Conservation (phyloP, 2,113 vertebrate species). For the Oncorhynchus clarkii region DNA sequence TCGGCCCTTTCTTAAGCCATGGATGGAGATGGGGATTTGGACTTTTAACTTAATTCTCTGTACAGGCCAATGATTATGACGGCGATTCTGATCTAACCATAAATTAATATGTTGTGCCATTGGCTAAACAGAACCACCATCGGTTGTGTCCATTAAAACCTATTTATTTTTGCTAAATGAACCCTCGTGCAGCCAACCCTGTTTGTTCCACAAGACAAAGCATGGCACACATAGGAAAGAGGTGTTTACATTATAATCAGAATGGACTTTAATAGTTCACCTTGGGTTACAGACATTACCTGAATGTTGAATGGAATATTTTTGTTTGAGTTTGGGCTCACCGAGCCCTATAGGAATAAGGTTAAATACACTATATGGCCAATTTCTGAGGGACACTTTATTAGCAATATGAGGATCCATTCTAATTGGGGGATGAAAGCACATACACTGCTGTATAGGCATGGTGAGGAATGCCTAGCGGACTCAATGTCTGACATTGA, state of each 20-base stretch:
- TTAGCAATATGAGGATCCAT: constrained; percentile 21
- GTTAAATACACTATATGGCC: constrained; percentile 35
- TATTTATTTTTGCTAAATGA: constrained; percentile 59
- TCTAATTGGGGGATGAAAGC: constrained; percentile 11
- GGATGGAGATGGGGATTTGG: too few species aligned
- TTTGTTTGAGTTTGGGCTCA: constrained; percentile 32
- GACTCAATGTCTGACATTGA: background rate
- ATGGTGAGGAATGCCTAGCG: background rate
- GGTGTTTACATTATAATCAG: constrained; percentile 59
- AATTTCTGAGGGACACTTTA: constrained; percentile 34
- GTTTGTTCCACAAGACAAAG: constrained; percentile 58
- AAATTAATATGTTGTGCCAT: background rate
- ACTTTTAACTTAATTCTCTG: too few species aligned
- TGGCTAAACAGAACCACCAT: constrained; percentile 45
- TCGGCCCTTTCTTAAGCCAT: too few species aligned
- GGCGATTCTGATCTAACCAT: too few species aligned
- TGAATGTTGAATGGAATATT: constrained; percentile 42
- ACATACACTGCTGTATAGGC: background rate
- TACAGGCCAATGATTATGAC: too few species aligned
- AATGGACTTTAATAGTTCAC: constrained; percentile 46
- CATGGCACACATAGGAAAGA: constrained; percentile 38
- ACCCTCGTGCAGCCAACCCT: constrained; percentile 40
- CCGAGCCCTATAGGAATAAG: constrained; percentile 20
- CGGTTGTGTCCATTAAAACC: constrained; percentile 54
- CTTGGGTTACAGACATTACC: constrained; percentile 41